phyloP scores from a whole-genome alignment of 2,888 invertebrate genomes.

The Yponomeuta malinellus region DNA sequence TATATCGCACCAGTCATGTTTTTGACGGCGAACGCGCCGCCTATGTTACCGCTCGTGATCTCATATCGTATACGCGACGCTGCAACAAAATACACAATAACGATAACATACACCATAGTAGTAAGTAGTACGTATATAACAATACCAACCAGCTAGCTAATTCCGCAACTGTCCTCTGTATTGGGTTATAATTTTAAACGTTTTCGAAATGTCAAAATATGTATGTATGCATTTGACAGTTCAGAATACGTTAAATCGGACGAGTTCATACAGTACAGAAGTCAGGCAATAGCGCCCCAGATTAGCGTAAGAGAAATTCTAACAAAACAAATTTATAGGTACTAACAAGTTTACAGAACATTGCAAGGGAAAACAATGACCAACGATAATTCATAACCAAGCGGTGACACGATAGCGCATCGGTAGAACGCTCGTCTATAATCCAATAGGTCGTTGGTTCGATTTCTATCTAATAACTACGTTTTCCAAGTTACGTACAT shows the following conservation, averaged over 20 bases:
- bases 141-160: background rate
- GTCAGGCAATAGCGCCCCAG: too few species aligned
- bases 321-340: too few species aligned
- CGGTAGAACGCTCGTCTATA: background rate
- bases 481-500: too few species aligned
- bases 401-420: too few species aligned
- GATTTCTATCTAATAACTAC: too few species aligned
- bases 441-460: background rate
- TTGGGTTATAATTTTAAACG: too few species aligned
- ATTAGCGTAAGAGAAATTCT: too few species aligned
- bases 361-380: background rate
- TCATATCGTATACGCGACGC: conserved; percentile 99
- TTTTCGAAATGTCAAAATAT: too few species aligned
- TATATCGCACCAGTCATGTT: conserved; percentile 99
- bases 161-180: background rate
- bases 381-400: background rate
- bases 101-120: background rate
- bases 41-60: conserved; percentile 99
- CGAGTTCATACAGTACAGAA: too few species aligned
- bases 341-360: too few species aligned
- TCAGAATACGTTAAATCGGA: too few species aligned
- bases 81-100: conserved; percentile 64
- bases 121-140: background rate
- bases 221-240: too few species aligned
- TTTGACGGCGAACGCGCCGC: conserved; percentile 97